Evolutionary conservation across 2,797 vertebrate genomes (phyloP).

Genomic region (Esox masquinongy): DNA sequence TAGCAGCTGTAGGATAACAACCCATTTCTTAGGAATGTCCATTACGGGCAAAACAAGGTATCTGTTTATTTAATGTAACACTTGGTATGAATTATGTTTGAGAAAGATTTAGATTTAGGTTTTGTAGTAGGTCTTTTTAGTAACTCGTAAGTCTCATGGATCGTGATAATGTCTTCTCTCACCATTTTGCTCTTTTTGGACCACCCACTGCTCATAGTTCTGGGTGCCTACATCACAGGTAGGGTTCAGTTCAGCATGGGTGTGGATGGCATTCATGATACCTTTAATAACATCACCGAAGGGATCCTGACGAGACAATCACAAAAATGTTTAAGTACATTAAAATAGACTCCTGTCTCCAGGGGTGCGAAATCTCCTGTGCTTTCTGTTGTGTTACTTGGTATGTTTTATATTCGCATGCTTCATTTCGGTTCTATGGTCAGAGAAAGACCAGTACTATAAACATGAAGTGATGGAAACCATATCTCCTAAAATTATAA

Average conservation of each 20-base stretch:
- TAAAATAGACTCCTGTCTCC: background rate
- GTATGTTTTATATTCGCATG: background rate
- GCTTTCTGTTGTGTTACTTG: background rate
- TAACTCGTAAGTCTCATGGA: background rate
- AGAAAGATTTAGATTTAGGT: too few species aligned
- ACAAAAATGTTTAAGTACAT: background rate
- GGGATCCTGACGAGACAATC: conserved; percentile 79
- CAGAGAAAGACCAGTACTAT: background rate
- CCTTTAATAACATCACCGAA: conserved; percentile 87
- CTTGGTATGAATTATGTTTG: background rate
- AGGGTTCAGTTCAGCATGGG: conserved; percentile 78
- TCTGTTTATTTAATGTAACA: background rate
- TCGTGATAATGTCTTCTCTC: conserved; percentile 26
- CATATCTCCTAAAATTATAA: background rate
- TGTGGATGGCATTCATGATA: conserved; percentile 89
- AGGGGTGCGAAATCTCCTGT: too few species aligned
- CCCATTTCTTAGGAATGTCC: conserved; percentile 3
- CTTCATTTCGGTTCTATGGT: background rate
- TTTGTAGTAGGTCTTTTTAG: too few species aligned
- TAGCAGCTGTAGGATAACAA: conserved; percentile 77
- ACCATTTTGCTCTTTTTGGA: conserved; percentile 86
- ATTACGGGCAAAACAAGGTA: background rate
- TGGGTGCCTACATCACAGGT: conserved; percentile 87
- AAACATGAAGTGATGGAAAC: background rate
- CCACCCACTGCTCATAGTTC: conserved; percentile 84